phyloP scores from a whole-genome alignment of 2,797 vertebrate species.

The Chromis chromis region DNA sequence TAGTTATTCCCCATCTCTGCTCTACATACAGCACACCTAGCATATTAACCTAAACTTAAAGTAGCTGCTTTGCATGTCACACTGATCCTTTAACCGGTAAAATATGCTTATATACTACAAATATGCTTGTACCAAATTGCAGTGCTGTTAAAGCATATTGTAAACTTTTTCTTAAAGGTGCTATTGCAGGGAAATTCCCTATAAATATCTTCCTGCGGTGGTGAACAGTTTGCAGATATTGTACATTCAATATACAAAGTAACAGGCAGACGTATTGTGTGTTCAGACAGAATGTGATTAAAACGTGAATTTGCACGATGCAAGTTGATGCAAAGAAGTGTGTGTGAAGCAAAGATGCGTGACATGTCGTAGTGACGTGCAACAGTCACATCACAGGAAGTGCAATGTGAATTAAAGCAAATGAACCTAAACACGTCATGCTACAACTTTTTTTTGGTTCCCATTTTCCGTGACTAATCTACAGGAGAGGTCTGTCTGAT shows the following conservation, averaged over 20 bases:
- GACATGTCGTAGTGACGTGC: too few species aligned
- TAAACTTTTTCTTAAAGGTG: not conserved
- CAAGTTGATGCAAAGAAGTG: not conserved
- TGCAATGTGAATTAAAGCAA: too few species aligned
- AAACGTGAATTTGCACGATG: not conserved
- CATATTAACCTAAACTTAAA: not conserved
- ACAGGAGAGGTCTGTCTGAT: too few species aligned
- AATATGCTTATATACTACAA: not conserved
- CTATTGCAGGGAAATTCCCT: not conserved
- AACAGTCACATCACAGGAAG: too few species aligned
- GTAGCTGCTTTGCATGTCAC: not conserved
- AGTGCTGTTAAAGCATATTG: not conserved
- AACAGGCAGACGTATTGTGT: not conserved
- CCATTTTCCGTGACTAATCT: too few species aligned
- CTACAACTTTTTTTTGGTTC: too few species aligned
- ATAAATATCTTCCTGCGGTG: too few species aligned
- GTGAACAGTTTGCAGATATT: too few species aligned
- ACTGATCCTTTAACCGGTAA: not conserved
- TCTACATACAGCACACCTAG: constrained; percentile 2
- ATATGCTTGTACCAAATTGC: not conserved
- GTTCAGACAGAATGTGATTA: not conserved
- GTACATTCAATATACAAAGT: not conserved
- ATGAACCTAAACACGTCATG: too few species aligned
- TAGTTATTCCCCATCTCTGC: not conserved
- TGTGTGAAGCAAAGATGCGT: not conserved